Conservation (phyloP, 2,113 vertebrate genomes). For the Macaca fascicularis region DNA sequence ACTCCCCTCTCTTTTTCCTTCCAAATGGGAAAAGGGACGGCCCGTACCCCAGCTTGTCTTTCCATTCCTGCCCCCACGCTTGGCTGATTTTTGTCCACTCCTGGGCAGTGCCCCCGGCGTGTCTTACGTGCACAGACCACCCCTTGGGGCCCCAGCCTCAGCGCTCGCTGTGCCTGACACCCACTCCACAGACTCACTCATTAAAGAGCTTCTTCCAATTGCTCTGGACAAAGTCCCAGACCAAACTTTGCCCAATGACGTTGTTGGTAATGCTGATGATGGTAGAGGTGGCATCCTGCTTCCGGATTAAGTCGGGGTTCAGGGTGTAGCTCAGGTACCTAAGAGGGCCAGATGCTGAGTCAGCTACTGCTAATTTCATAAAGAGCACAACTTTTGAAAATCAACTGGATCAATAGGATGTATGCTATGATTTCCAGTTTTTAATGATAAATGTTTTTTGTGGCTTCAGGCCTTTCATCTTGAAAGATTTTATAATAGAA, state of each 20-base stretch:
- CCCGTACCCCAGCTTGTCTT: accelerated
- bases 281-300: constrained; percentile 86
- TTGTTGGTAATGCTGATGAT: constrained; percentile 88
- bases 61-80: not conserved
- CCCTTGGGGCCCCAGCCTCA: not conserved
- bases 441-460: not conserved
- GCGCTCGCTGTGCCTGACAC: accelerated
- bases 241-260: constrained; percentile 86
- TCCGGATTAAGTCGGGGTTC: constrained; percentile 86
- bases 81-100: not conserved
- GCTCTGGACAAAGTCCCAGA: constrained; percentile 89
- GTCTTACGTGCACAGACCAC: not conserved
- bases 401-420: not conserved
- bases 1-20: not conserved
- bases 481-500: not conserved
- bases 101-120: accelerated
- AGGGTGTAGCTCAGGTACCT: constrained; percentile 90
- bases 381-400: not conserved
- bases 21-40: not conserved
- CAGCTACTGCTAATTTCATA: not conserved
- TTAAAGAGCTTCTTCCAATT: constrained; percentile 87
- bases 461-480: not conserved
- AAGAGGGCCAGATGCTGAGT: not conserved
- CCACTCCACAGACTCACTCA: constrained; percentile 83
- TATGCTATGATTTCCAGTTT: not conserved